Base-by-base conservation (phyloP, 2,113 vertebrate genomes). In the Gallinago paraguaiae region DNA sequence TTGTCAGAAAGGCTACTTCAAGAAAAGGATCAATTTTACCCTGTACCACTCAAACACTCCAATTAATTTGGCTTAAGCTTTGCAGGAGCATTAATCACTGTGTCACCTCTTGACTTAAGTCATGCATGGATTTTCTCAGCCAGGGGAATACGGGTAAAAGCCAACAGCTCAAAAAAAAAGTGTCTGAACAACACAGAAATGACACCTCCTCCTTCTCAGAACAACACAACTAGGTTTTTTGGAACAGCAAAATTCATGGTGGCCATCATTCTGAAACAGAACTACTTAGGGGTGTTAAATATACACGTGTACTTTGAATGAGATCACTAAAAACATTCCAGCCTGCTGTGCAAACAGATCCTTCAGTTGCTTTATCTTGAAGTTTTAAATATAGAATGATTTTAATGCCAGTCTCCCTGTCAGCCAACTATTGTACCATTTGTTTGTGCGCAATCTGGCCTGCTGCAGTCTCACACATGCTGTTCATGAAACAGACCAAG, bases 371-470 rank as follows among this genome's bases (percentile, higher is more conserved):
- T 93, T 92, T 68, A 79, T 87, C 85, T 82, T 28, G 6, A 60
- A 65, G 61, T 37, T 93, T 92, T 77, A 86, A 90, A 93, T 77
- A 63, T 1, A 92, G 83, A 46, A 63, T 31, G 51, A n/a, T 95
- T 92, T 70, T 51, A 28, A 86, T 57, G 88, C 50, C 82, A 86
- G 7, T 30, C 35, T 28, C 76, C 74, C 71, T 33, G 30, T 41
- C 82, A 95, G 92, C 41, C 92, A 86, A 17, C 10, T 54, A 28
- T 30, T 77, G 82, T 92, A 76, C 54, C 64, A 51, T 41, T 80
- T 67, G 79, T 77, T 31, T 83, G 88, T 43, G 93, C 91, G n/a
- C 86, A 89, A 35, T 82, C 86, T 86, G 92, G 59, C 63, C 19
- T 33, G 23, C 74, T 43, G n/a, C 53, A 84, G 88, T 88, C 88